A percentile compares a stretch with the other conserved stretches of the same genome.
These are phyloP conservation scores for Corella eumyota DNA, from an alignment of 23 tunicate genomes.

Conservation along the genomic window DNA sequence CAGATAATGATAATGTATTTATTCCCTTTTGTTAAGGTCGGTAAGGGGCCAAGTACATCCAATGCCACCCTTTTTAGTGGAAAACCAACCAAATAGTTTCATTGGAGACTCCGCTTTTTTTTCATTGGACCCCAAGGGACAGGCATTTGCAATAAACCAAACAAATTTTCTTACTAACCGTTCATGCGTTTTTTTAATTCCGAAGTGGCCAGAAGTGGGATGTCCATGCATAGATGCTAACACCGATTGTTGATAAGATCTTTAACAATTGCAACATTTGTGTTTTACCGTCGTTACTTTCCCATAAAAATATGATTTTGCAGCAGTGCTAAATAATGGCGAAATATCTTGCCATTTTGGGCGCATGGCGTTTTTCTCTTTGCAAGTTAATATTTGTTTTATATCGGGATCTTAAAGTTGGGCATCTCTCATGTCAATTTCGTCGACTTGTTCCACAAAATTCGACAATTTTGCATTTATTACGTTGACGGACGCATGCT, in stretches of 20 bases:
- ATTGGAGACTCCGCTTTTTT: neutral
- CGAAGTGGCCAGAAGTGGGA: neutral
- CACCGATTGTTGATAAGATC: neutral
- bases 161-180: neutral
- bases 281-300: neutral
- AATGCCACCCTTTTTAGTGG: neutral
- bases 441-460: too few species aligned
- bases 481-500: neutral
- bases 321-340: neutral
- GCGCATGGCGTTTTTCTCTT: too few species aligned
- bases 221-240: neutral
- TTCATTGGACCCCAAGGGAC: neutral
- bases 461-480: neutral
- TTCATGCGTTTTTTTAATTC: neutral
- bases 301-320: neutral
- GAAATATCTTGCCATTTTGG: too few species aligned
- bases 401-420: too few species aligned
- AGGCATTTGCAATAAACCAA: neutral
- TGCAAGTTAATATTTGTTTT: too few species aligned
- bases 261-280: neutral
- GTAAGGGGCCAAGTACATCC: neutral
- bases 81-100: neutral
- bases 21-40: neutral
- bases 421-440: too few species aligned
- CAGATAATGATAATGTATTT: neutral